Conservation (phyloP, 92 coral and sea anemone species). For the Epizoanthus scotinus region DNA sequence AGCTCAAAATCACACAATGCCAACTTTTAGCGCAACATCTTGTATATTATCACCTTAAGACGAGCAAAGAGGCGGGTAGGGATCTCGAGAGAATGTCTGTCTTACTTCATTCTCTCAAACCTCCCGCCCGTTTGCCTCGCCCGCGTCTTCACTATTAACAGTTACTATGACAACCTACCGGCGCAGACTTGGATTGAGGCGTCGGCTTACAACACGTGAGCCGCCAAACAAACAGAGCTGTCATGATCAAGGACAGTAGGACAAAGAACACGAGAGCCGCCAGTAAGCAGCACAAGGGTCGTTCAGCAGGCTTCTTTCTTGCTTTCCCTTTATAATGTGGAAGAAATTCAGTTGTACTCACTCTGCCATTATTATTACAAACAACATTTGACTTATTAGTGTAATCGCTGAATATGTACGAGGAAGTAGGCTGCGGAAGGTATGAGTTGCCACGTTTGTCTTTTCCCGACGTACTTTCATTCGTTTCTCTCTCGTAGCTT, state of each 20-base stretch:
- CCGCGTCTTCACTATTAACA: too few species aligned
- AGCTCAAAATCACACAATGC: too few species aligned
- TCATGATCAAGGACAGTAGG: slow-evolving; percentile 50
- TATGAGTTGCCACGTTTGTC: slow-evolving; percentile 21
- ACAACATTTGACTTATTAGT: neutral
- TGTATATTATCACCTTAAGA: too few species aligned
- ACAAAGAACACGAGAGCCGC: slow-evolving; percentile 42
- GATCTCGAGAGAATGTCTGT: too few species aligned
- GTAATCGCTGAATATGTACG: slow-evolving; percentile 26
- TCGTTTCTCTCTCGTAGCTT: slow-evolving; percentile 31
- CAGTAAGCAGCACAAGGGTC: slow-evolving; percentile 25
- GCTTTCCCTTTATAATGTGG: slow-evolving; percentile 31
- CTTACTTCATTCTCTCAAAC: too few species aligned
- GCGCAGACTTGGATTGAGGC: neutral
- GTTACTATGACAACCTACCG: slow-evolving; percentile 16
- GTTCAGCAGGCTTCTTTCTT: slow-evolving; percentile 11
- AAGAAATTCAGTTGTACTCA: slow-evolving; percentile 25
- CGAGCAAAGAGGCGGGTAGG: too few species aligned
- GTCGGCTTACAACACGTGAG: slow-evolving; percentile 14
- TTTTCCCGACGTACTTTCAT: slow-evolving; percentile 33
- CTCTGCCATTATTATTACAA: neutral
- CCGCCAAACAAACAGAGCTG: slow-evolving; percentile 45
- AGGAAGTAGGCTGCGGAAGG: slow-evolving; percentile 36
- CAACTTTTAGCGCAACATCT: too few species aligned
- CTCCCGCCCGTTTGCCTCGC: too few species aligned